Conservation (phyloP, 2,797 vertebrate species). For the Huso huso region DNA sequence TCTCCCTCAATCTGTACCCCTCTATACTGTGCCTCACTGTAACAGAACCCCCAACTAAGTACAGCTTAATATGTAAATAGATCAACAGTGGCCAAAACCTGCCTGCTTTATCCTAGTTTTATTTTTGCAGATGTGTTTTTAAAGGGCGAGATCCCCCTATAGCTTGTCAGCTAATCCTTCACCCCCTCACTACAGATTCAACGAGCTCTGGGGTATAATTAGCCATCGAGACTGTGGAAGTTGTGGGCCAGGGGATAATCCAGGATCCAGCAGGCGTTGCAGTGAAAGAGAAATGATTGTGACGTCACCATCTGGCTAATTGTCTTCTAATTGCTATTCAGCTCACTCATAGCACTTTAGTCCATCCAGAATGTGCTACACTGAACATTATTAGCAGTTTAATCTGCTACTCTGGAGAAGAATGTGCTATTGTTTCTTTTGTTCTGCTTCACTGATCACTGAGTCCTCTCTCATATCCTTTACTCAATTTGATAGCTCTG, state of each 20-base stretch:
- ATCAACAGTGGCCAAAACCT: no score
- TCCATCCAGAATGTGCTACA: neutral
- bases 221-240: neutral
- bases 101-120: no score
- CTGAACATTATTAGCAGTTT: neutral
- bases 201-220: slow-evolving; percentile 4
- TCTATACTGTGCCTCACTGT: no score
- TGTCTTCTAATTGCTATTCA: neutral
- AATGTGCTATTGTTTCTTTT: neutral
- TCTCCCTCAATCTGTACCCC: no score
- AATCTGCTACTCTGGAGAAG: neutral
- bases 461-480: no score
- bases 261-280: slow-evolving; percentile 4
- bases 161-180: slow-evolving; percentile 1
- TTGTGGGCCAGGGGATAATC: neutral
- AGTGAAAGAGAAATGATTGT: neutral
- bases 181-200: neutral
- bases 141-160: neutral
- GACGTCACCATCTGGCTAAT: slow-evolving; percentile 6
- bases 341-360: neutral
- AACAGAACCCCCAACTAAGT: no score
- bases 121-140: neutral
- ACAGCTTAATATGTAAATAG: no score
- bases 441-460: neutral
- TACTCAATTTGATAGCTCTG: no score